Base-by-base conservation (phyloP, 2,797 vertebrate species). In the Mus minutoides region DNA sequence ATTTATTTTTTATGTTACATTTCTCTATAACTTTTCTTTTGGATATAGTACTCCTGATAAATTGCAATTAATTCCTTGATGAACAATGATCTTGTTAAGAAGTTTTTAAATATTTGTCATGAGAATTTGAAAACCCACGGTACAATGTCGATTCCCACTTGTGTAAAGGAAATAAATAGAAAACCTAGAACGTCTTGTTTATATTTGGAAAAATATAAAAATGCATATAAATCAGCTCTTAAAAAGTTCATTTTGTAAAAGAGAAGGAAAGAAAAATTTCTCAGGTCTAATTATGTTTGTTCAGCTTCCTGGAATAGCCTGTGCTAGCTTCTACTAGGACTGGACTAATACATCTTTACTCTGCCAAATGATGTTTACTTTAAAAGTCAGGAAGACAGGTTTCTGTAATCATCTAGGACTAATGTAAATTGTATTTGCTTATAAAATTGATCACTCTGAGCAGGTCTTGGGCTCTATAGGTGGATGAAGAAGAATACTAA, bases 1-100 rank as follows among this genome's bases (percentile, higher is more conserved):
- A n/a, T 80, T 96, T 24, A 75, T 69, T 90, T n/a, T 93, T 84
- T 91, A 22, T 94, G 52, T 71, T 82, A 31, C 12, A 87, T 64
- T 12, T 69, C 34, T 90, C 34, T 54, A 24, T 94, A 85, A 76
- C 3, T 94, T 94, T 83, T 60, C 19, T 90, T 88, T 96, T 56
- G 29, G 29, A 26, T 83, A 40, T 10, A 54, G 1, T 88, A 71
- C 21, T 69, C 40, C 16, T 94, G 46, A 24, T 88, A 88, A 83
- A 24, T 54, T 46, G 60, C 86, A 62, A 91, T 95, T 88, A 76
- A 92, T 94, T 93, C 82, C 5, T 96, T 97, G 34, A 9, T 64
- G 91, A 73, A 78, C 24, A 94, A 46, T 85, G 7, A 52, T 92
- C 26, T 83, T 89, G 4, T 86, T 80, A 86, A 49, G 69, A 75